Base-by-base conservation (phyloP, 2,888 invertebrate genomes). In the Latrodectus hesperus region DNA sequence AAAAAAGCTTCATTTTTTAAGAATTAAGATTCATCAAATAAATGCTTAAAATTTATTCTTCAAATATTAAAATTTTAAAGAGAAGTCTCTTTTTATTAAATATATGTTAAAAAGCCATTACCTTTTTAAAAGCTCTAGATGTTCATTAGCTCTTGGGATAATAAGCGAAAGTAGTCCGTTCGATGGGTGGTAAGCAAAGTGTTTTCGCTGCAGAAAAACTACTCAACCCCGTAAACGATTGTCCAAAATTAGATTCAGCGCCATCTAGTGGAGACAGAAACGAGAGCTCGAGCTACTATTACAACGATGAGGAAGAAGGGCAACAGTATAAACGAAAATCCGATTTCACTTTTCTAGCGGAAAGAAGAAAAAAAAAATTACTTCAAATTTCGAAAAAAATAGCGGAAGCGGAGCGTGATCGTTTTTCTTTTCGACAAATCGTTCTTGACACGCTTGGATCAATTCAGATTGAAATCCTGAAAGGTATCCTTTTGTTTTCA, bases 241-340 rank as follows among this genome's bases (percentile, higher is more conserved):
- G 77, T 77, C 77, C 55, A 67, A 76, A 64, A 72, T 76, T 71
- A 49, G 64, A 71, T 70, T 49, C 17, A 76, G 77, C 86, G 86
- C 86, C 86, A 76, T 87, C 86, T 87, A 87, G 86, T 87, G 86
- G 86, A 81, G 86, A 87, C 70, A 78, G 75, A 64, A 77, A 71
- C 81, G 79, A 65, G 53, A 72, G 67, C 84, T 85, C 84, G 86
- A 81, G 67, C 76, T 76, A 71, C 64, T 78, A 55, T 75, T 70
- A 49, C 53, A 52, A 71, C 52, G 73, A 79, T 11, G 77, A 81
- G 86, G 81, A 87, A 81, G 77, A 87, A 87, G 76, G 73, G 72
- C 79, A 51, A 49, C 8, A n/a, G 38, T 17, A 53, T 71, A 76
- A 81, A 12, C 65, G 81, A 80, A 87, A 85, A 81, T 87, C 86